These are phyloP conservation scores for Neostethus bicornis DNA, from an alignment of 2,797 vertebrate species.

Conservation along the genomic window DNA sequence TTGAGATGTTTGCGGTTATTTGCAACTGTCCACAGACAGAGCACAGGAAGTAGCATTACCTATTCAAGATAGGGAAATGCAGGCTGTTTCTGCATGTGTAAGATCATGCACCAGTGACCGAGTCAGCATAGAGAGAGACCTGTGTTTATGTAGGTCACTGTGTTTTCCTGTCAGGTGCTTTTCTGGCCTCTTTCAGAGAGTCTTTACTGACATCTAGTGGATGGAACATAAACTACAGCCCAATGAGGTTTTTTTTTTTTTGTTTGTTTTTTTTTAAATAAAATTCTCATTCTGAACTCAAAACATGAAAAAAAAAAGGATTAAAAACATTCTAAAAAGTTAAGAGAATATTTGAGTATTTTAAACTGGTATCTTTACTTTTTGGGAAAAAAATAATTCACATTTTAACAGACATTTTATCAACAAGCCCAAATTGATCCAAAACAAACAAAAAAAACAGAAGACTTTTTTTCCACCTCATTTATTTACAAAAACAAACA, in stretches of 20 bases:
- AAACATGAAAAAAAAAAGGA: too few species aligned
- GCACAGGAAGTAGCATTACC: background rate
- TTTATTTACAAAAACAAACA: constrained; percentile 76
- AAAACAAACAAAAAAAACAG: background rate
- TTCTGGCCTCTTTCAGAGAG: background rate
- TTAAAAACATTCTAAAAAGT: too few species aligned
- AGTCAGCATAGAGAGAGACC: constrained; percentile 31
- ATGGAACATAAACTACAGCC: background rate
- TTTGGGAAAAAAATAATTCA: too few species aligned
- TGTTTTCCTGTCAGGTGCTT: constrained; percentile 42
- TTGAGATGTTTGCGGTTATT: constrained; percentile 5
- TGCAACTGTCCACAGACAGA: background rate
- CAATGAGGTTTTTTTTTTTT: too few species aligned
- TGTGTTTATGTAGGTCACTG: constrained; percentile 69
- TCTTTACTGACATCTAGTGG: constrained; percentile 30
- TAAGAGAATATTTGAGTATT: too few species aligned
- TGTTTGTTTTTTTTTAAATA: too few species aligned
- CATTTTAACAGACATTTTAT: too few species aligned
- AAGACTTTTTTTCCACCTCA: constrained; percentile 12
- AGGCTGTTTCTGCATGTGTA: constrained; percentile 1
- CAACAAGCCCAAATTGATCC: background rate
- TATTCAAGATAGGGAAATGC: background rate
- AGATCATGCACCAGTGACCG: constrained; percentile 31
- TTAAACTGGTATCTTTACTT: too few species aligned
- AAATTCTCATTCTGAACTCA: too few species aligned